A percentile compares a stretch with the other conserved stretches of the same genome.
These are phyloP conservation scores for Agrochola macilenta DNA, from an alignment of 2,888 invertebrate species.

Conservation along the genomic window DNA sequence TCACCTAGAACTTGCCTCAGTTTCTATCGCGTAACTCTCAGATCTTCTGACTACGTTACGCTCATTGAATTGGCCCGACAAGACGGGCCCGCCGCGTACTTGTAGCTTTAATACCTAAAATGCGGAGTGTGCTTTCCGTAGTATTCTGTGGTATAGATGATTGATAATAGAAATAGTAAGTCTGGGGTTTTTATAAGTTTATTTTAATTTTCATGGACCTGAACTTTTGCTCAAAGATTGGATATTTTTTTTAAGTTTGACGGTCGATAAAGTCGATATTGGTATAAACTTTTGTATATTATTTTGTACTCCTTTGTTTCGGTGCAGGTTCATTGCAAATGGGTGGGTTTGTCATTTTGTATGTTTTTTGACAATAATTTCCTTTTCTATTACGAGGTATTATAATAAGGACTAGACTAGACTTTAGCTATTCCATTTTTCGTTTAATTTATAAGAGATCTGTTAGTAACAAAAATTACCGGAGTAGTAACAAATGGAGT, in stretches of 20 bases:
- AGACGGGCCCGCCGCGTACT: no score
- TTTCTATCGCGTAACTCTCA: no score
- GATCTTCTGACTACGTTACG: no score
- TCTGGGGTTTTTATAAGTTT: conserved; percentile 20
- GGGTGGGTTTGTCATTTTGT: conserved; percentile 41
- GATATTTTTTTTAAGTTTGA: not conserved
- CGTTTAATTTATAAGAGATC: conserved; percentile 3
- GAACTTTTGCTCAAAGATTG: conserved; percentile 37
- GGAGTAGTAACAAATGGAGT: conserved; percentile 15
- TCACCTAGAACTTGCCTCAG: no score
- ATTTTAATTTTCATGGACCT: conserved; percentile 24
- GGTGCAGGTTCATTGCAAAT: conserved; percentile 50
- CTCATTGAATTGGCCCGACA: no score
- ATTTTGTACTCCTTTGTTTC: not conserved
- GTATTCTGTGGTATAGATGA: not conserved
- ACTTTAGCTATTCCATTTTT: not conserved
- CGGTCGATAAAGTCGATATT: not conserved
- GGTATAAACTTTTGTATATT: conserved; percentile 1
- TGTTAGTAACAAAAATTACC: not conserved
- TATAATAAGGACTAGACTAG: conserved; percentile 54
- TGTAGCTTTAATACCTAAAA: no score
- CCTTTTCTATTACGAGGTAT: conserved; percentile 73
- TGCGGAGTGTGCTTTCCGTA: no score
- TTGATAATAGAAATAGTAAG: conserved; percentile 8
- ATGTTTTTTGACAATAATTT: conserved; percentile 40